Evolutionary conservation across 2,888 invertebrate species (phyloP), one percentile per base, ranked within the genome.

Genomic region (Amblyjoppa fuscipennis): DNA sequence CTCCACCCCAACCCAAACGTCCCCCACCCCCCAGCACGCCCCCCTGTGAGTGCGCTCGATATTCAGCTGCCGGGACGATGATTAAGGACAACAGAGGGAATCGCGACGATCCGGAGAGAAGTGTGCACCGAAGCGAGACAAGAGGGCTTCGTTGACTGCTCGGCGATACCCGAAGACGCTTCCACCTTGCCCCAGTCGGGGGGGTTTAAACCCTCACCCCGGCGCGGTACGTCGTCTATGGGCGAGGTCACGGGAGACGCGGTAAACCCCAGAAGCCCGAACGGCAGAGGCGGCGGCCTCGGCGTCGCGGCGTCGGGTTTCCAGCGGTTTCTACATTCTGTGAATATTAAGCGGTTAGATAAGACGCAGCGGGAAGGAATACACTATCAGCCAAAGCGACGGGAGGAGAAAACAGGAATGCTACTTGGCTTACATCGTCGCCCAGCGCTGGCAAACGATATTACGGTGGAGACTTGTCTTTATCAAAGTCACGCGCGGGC

Each of bases 341-440:
- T 81, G 81, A 84, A 81, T 81, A 81, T 81, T 84, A 74, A 85
- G 51, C 79, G 68, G 79, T 59, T 76, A 51, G 53, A 76, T 80
- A 80, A 80, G 82, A 73, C 66, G 31, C 59, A 64, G 28, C 45
- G 75, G 73, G 34, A 56, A 16, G 66, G 31, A 45, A 64, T 9
- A 20, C 25, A 64, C 71, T 49, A 64, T 64, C 61, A 6, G 66
- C n/a, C 41, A 20, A 7, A 71, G 51, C 70, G 13, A 16, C 51
- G n/a, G 38, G 20, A 34, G 70, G 49, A 56, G 49, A 49, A 49
- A 64, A 70, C 76, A 45, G 64, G 61, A 64, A 76, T 9, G 53
- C 25, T 34, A 77, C 56, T 16, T 56, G 77, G 68, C 66, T 41
- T 56, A 53, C 41, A 73, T 61, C 61, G 83, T 51, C 68, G 68